phyloP scores from a whole-genome alignment of 2,888 invertebrate genomes.

The Chalcis sispes region DNA sequence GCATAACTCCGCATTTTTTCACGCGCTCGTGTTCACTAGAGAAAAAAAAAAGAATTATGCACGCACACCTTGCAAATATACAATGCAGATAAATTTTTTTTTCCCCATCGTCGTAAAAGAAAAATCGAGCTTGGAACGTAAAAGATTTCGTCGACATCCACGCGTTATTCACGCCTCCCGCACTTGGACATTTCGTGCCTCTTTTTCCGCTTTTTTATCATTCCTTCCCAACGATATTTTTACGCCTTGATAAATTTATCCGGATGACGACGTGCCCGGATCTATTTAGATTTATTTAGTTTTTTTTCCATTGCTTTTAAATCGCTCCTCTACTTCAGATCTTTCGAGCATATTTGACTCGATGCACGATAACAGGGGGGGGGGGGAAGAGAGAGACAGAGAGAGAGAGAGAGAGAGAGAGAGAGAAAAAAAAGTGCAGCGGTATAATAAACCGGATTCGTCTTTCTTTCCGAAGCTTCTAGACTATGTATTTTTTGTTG shows the following conservation, averaged over 20 bases:
- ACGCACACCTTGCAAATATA: slow-evolving; percentile 27
- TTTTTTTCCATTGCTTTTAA: neutral
- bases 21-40: too few species aligned
- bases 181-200: slow-evolving; percentile 38
- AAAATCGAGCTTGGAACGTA: neutral
- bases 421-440: too few species aligned
- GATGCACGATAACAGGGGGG: too few species aligned
- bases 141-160: slow-evolving; percentile 38
- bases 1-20: too few species aligned
- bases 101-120: neutral
- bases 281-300: neutral
- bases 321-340: neutral
- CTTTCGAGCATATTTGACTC: too few species aligned
- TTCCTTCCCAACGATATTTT: slow-evolving; percentile 15
- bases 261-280: slow-evolving; percentile 30
- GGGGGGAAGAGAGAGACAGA: too few species aligned
- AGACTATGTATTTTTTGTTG: too few species aligned
- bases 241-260: too few species aligned
- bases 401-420: too few species aligned
- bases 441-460: too few species aligned
- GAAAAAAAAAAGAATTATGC: too few species aligned
- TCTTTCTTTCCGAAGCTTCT: too few species aligned
- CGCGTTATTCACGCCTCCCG: slow-evolving; percentile 41
- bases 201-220: slow-evolving; percentile 29
- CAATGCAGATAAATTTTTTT: slow-evolving; percentile 43